phyloP scores from a whole-genome alignment of 2,888 invertebrate species.

The Pseudococcus viburni region DNA sequence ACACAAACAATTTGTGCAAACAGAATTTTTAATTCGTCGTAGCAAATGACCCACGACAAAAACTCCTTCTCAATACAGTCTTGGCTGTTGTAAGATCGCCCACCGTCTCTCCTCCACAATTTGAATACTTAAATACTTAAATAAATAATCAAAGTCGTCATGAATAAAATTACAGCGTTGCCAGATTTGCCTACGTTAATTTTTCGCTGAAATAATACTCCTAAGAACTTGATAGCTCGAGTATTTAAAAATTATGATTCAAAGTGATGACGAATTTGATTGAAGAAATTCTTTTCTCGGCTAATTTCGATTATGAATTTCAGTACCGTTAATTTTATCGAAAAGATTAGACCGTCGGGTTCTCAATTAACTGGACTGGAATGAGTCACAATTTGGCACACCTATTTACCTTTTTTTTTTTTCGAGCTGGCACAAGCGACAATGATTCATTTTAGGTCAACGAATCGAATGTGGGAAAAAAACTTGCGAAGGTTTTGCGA shows the following conservation, averaged over 20 bases:
- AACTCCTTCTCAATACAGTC: no score
- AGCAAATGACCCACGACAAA: no score
- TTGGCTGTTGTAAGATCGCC: no score
- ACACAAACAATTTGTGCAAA: no score
- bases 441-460: constrained; percentile 19
- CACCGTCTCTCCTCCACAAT: no score
- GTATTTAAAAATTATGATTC: neutral
- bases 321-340: neutral
- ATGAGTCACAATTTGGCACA: neutral
- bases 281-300: neutral
- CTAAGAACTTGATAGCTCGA: no score
- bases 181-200: neutral
- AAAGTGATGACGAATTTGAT: neutral
- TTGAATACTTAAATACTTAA: neutral
- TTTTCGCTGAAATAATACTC: no score
- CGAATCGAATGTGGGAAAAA: neutral
- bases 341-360: neutral
- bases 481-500: neutral
- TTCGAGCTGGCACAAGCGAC: neutral
- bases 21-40: no score
- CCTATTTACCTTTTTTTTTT: neutral
- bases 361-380: neutral
- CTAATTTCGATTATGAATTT: neutral
- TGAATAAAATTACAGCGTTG: neutral
- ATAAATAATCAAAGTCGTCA: neutral